phyloP scores from a whole-genome alignment of 2,797 vertebrate species.

The Uromys caudimaculatus region DNA sequence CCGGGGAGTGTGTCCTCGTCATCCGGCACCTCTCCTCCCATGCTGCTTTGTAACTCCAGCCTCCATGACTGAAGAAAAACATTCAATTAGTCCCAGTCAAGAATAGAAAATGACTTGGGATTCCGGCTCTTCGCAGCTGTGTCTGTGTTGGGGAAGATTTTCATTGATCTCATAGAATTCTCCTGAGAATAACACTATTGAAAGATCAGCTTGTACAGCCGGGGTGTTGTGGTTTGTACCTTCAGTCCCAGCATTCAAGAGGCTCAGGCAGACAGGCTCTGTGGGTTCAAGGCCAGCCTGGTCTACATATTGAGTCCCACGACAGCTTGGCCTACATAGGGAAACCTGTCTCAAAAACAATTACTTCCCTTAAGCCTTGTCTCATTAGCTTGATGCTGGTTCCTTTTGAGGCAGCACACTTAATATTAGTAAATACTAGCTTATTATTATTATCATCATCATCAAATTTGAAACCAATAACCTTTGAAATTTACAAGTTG shows the following conservation, averaged over 20 bases:
- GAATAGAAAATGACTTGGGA: conserved; percentile 55
- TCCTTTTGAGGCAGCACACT: conserved; percentile 36
- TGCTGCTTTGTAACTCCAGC: conserved; percentile 46
- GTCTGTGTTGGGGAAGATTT: conserved; percentile 27
- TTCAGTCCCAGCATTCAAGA: neutral
- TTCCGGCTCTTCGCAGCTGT: conserved; percentile 17
- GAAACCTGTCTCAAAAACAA: neutral
- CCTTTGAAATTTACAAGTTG: conserved; percentile 62
- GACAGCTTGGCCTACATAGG: neutral
- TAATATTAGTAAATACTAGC: neutral
- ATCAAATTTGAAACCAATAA: conserved; percentile 67
- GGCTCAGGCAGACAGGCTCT: neutral
- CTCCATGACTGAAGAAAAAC: conserved; percentile 50
- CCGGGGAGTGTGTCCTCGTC: conserved; percentile 9
- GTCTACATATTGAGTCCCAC: neutral
- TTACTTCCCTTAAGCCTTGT: neutral
- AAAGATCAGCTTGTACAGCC: neutral
- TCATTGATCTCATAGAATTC: conserved; percentile 54
- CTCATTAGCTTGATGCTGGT: conserved; percentile 5
- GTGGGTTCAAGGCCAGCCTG: neutral
- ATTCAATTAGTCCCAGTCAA: conserved; percentile 59
- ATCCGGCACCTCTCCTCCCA: conserved; percentile 14
- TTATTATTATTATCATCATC: conserved; percentile 60
- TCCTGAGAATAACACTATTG: conserved; percentile 53
- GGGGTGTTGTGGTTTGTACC: neutral